phyloP scores from a whole-genome alignment of 2,888 invertebrate genomes.

The Pharmacophagus antenor region DNA sequence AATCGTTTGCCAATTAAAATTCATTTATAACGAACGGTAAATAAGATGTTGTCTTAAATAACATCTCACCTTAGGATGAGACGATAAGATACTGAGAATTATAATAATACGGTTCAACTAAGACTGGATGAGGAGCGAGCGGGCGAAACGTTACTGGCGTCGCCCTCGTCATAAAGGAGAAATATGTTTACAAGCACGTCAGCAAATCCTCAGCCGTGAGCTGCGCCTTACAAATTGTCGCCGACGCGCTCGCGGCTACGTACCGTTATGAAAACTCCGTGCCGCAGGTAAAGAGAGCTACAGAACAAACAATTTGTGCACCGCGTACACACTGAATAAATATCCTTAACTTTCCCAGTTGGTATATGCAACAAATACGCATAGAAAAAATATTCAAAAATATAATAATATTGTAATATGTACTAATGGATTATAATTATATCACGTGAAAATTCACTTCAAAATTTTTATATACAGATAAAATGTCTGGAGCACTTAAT shows the following conservation, averaged over 20 bases:
- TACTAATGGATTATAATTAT: too few relatives aligned
- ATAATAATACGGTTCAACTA: slow-evolving; percentile 20
- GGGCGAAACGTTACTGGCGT: slow-evolving; percentile 27
- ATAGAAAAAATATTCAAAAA: not conserved
- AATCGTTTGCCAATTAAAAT: too few relatives aligned
- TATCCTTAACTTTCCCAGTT: slow-evolving; percentile 56
- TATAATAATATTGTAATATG: not conserved
- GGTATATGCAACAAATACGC: not conserved
- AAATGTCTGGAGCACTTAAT: slow-evolving; percentile 37
- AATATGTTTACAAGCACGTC: slow-evolving; percentile 71
- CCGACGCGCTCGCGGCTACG: slow-evolving; percentile 59
- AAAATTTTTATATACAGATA: not conserved
- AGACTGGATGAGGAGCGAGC: slow-evolving; percentile 21
- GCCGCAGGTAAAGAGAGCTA: slow-evolving; percentile 65
- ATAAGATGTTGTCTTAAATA: not conserved
- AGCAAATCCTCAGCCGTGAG: slow-evolving; percentile 59
- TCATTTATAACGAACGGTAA: not conserved
- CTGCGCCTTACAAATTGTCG: slow-evolving; percentile 67
- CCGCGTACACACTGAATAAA: slow-evolving; percentile 71
- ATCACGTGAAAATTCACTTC: too few relatives aligned
- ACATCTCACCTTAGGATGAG: slow-evolving; percentile 13
- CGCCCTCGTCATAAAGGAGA: slow-evolving; percentile 41
- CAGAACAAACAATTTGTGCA: slow-evolving; percentile 73
- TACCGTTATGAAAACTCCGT: slow-evolving; percentile 68
- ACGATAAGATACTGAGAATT: slow-evolving; percentile 25